Evolutionary conservation across 2,113 vertebrate species (phyloP).

Genomic region (Origma solitaria): DNA sequence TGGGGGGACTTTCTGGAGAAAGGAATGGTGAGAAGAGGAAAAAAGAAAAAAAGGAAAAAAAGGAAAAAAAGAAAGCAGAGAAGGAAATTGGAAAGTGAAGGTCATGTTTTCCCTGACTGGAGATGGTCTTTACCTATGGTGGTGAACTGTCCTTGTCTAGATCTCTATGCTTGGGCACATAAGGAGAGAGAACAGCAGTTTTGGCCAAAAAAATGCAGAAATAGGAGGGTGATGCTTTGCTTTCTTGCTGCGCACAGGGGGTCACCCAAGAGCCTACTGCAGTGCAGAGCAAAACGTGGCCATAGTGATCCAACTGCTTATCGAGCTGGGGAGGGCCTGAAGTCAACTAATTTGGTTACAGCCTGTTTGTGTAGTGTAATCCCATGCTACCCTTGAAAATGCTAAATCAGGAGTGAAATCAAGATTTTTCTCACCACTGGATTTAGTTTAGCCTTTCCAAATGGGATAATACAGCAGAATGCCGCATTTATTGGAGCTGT

Average conservation of each 20-base stretch:
- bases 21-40: neutral
- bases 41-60: neutral
- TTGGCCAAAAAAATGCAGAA: neutral
- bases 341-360: neutral
- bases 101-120: neutral
- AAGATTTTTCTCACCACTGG: neutral
- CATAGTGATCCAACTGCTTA: neutral
- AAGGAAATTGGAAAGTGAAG: neutral
- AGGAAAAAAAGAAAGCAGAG: neutral
- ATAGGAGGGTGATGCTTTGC: neutral
- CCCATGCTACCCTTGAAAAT: neutral
- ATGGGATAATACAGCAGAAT: neutral
- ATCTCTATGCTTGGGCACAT: rapidly evolving
- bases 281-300: neutral
- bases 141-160: neutral
- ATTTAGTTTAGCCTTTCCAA: conserved; percentile 1
- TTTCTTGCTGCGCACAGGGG: neutral
- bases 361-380: neutral
- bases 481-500: neutral
- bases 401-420: conserved; percentile 19
- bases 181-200: neutral
- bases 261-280: neutral
- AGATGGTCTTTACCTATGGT: neutral
- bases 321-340: neutral
- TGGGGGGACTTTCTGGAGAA: neutral